Conservation (phyloP, 2,113 vertebrate species). For the Sylvilagus bachmani region DNA sequence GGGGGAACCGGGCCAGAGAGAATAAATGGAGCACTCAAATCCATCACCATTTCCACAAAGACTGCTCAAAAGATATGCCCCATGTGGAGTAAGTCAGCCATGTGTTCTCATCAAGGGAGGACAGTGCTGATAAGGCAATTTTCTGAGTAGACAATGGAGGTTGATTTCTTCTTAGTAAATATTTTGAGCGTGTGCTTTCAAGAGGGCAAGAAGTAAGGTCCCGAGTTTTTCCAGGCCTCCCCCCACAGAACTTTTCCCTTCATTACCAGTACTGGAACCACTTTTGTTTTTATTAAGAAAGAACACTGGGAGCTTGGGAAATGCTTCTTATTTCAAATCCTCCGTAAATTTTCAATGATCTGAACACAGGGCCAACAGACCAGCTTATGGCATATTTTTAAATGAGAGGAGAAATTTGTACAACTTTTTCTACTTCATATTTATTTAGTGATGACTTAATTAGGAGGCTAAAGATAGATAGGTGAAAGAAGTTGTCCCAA, state of each 20-base stretch:
- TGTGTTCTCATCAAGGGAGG: neutral
- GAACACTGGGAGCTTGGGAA: neutral
- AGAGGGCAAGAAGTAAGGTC: neutral
- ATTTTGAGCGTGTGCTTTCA: neutral
- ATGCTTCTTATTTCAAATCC: conserved; percentile 33
- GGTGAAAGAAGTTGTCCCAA: conserved; percentile 28
- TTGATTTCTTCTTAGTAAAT: conserved; percentile 8
- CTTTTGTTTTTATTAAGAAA: conserved; percentile 45
- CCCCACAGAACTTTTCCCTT: neutral
- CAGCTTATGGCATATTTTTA: conserved; percentile 36
- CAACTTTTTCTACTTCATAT: conserved; percentile 23
- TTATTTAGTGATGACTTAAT: conserved; percentile 56
- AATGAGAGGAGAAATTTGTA: conserved; percentile 46
- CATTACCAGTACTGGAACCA: neutral
- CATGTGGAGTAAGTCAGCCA: neutral
- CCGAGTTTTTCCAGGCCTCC: neutral
- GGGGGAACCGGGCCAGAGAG: neutral
- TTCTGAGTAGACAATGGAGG: neutral
- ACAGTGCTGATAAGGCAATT: neutral
- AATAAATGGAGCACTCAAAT: neutral
- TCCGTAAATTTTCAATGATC: conserved; percentile 43
- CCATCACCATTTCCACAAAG: conserved; percentile 5
- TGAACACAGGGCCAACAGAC: neutral
- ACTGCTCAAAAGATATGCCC: neutral
- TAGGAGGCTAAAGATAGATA: neutral